phyloP scores from a whole-genome alignment of 2,797 vertebrate species.

The Lutjanus argentimaculatus region DNA sequence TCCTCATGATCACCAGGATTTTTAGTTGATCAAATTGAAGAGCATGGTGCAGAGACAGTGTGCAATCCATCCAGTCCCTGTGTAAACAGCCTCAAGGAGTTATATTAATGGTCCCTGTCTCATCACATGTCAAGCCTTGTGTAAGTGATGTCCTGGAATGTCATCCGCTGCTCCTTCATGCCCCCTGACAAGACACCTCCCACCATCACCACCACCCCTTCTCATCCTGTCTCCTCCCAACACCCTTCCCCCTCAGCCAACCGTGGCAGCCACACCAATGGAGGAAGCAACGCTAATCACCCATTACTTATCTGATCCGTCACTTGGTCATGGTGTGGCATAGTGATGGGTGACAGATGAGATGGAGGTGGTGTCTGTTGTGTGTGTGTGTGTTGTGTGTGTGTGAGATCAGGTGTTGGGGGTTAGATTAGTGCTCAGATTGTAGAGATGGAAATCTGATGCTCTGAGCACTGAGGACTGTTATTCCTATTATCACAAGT shows the following conservation, averaged over 20 bases:
- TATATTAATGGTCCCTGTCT: slow-evolving; percentile 40
- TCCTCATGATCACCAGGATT: not conserved
- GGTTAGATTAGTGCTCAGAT: slow-evolving; percentile 33
- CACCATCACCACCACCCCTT: not conserved
- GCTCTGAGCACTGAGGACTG: not conserved
- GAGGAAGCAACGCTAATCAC: slow-evolving; percentile 48
- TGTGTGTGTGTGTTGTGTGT: not conserved
- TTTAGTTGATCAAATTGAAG: not conserved
- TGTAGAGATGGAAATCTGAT: slow-evolving; percentile 16
- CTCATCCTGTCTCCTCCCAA: not conserved
- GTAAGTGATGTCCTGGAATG: slow-evolving; percentile 49
- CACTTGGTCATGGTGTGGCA: slow-evolving; percentile 18
- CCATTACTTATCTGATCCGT: slow-evolving; percentile 45
- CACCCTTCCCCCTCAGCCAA: not conserved
- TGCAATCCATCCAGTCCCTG: not conserved
- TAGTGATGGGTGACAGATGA: slow-evolving; percentile 36
- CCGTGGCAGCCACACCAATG: not conserved
- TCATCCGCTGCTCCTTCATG: slow-evolving; percentile 30
- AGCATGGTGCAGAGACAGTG: not conserved
- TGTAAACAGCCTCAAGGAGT: slow-evolving; percentile 28
- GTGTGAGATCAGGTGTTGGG: not conserved
- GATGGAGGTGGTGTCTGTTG: slow-evolving; percentile 19
- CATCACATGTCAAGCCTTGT: slow-evolving; percentile 39
- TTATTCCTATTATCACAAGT: not conserved
- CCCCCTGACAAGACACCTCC: slow-evolving; percentile 31